Conservation (phyloP, 1,140 invertebrate genomes). For the Dolichoris vasculosae region DNA sequence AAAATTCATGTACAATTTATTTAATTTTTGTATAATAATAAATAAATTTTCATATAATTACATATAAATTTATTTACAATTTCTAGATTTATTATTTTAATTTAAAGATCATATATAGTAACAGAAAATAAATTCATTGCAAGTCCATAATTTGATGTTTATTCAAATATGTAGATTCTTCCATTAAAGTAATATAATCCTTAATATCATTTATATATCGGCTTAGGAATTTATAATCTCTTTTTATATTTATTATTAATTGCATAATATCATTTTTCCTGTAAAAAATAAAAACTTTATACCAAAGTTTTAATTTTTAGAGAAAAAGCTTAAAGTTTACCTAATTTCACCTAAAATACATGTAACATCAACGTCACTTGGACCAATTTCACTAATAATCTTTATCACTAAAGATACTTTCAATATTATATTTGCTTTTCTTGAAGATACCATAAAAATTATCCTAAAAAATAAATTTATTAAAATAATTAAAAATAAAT, state of each 20-base stretch:
- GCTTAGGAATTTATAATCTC: slow-evolving; percentile 59
- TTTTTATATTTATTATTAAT: slow-evolving; percentile 63
- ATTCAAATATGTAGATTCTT: slow-evolving; percentile 46
- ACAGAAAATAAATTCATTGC: neutral
- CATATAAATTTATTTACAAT: slow-evolving; percentile 47
- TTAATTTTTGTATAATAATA: slow-evolving; percentile 5
- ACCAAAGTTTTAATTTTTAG: neutral
- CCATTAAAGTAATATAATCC: slow-evolving; percentile 63
- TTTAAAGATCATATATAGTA: slow-evolving; percentile 22
- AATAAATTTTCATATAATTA: slow-evolving; percentile 1
- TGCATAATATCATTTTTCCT: slow-evolving; percentile 60
- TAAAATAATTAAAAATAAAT: neutral
- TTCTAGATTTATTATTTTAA: slow-evolving; percentile 4
- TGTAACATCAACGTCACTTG: slow-evolving; percentile 55
- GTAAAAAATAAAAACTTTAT: slow-evolving; percentile 46
- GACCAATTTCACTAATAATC: slow-evolving; percentile 57
- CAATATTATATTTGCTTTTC: slow-evolving; percentile 59
- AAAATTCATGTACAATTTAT: slow-evolving; percentile 25
- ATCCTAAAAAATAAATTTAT: slow-evolving; percentile 56
- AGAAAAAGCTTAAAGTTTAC: slow-evolving; percentile 49
- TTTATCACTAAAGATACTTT: slow-evolving; percentile 59
- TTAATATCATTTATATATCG: slow-evolving; percentile 62
- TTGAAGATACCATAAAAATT: slow-evolving; percentile 57
- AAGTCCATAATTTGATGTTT: slow-evolving; percentile 27
- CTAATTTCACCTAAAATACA: slow-evolving; percentile 60